These are phyloP conservation scores for Melinopterus prodromus DNA, from an alignment of 2,888 invertebrate species.

Conservation along the genomic window DNA sequence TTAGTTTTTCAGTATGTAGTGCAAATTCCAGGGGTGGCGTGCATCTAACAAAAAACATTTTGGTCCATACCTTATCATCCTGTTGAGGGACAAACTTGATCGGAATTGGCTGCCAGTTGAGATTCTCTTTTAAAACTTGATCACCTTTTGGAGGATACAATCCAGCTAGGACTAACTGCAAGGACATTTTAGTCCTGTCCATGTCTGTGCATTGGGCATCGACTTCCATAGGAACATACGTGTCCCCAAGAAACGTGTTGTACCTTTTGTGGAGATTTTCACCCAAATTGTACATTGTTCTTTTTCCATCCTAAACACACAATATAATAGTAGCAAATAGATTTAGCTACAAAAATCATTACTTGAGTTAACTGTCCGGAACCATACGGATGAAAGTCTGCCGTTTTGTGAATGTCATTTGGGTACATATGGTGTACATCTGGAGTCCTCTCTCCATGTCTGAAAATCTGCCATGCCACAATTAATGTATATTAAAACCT, in stretches of 20 bases:
- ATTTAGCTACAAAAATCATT: conserved; percentile 4
- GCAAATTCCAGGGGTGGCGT: not conserved
- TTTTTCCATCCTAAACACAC: conserved; percentile 27
- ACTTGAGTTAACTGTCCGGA: conserved; percentile 32
- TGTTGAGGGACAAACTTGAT: conserved; percentile 19
- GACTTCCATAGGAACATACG: conserved; percentile 18
- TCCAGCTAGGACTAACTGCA: conserved; percentile 33
- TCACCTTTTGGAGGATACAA: conserved; percentile 28
- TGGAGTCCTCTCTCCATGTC: conserved; percentile 35
- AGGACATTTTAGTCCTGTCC: conserved; percentile 31
- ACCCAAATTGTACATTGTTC: conserved; percentile 29
- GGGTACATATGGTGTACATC: conserved; percentile 24
- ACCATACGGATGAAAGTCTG: conserved; percentile 27
- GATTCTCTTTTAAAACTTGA: conserved; percentile 20
- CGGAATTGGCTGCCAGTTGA: conserved; percentile 35
- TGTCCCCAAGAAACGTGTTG: conserved; percentile 17
- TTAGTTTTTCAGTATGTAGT: too few relatives aligned
- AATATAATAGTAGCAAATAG: not conserved
- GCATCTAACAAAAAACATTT: not conserved
- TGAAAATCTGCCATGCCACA: conserved; percentile 25
- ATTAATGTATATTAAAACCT: not conserved
- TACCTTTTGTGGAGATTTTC: conserved; percentile 24
- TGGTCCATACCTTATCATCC: conserved; percentile 15
- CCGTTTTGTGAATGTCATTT: conserved; percentile 24
- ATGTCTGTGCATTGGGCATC: conserved; percentile 25